phyloP scores from a whole-genome alignment of 2,888 invertebrate species.

The Folsomia manolachei region DNA sequence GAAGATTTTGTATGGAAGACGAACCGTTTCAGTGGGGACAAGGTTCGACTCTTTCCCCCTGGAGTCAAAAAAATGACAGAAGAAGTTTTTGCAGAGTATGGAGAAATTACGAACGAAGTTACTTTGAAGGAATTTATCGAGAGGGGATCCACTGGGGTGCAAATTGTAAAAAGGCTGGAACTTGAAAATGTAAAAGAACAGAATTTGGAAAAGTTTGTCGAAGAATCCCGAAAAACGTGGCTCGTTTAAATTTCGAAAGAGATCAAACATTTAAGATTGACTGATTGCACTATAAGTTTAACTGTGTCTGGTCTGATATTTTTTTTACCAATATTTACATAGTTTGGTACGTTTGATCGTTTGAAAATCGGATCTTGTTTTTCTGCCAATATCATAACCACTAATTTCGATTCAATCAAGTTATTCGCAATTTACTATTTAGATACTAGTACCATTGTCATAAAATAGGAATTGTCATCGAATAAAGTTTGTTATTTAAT shows the following conservation, averaged over 20 bases:
- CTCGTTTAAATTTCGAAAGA: background rate
- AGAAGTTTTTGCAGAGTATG: background rate
- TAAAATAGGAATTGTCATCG: background rate
- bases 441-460: too few relatives aligned
- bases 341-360: too few relatives aligned
- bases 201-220: background rate
- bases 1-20: background rate
- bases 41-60: slow-evolving; percentile 5
- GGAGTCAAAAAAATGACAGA: background rate
- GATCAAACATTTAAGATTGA: background rate
- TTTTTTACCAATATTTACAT: too few relatives aligned
- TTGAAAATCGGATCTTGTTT: too few relatives aligned
- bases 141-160: background rate
- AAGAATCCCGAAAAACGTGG: background rate
- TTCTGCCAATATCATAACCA: too few relatives aligned
- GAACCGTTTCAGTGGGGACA: background rate
- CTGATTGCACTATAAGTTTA: too few relatives aligned
- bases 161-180: background rate
- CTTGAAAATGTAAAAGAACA: background rate
- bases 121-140: background rate
- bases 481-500: background rate
- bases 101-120: background rate
- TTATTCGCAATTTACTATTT: too few relatives aligned
- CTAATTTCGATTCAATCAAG: too few relatives aligned
- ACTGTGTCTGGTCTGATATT: too few relatives aligned